These are phyloP conservation scores for Drosophila stalkeri DNA, from an alignment of 2,888 invertebrate genomes.

Conservation along the genomic window DNA sequence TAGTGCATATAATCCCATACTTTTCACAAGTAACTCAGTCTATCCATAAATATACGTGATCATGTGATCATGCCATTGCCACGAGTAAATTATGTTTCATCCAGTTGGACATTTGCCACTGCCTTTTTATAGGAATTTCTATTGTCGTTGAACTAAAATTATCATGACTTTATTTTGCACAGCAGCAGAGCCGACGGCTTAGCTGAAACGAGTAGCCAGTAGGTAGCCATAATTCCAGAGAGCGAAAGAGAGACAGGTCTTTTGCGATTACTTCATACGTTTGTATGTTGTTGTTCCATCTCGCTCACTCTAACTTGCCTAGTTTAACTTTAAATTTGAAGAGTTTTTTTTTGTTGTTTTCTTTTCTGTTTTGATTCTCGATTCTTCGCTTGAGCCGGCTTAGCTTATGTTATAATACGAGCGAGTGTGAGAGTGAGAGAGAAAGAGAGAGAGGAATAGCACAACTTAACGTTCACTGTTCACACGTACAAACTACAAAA, in stretches of 20 bases:
- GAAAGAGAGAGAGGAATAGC: not conserved
- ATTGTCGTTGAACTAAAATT: not conserved
- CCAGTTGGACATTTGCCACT: not conserved
- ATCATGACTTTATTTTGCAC: not conserved
- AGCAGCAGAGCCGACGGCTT: not conserved
- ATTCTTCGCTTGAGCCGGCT: not conserved
- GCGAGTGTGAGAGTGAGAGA: not conserved
- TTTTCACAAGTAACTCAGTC: not conserved
- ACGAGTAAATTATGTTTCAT: too few relatives aligned
- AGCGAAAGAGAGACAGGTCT: not conserved
- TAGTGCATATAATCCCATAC: not conserved
- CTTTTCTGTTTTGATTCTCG: conserved; percentile 2
- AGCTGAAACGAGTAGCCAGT: not conserved
- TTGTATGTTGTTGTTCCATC: not conserved
- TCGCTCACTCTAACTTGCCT: not conserved
- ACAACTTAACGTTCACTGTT: not conserved
- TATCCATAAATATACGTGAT: not conserved
- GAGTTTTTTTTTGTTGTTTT: not conserved
- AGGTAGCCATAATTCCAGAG: not conserved
- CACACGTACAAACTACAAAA: not conserved
- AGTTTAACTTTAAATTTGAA: not conserved
- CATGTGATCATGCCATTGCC: too few relatives aligned
- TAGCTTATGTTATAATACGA: not conserved
- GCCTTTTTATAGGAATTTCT: not conserved
- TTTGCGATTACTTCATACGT: not conserved